Conservation (phyloP, 1,140 invertebrate genomes). For the Fopius arisanus region DNA sequence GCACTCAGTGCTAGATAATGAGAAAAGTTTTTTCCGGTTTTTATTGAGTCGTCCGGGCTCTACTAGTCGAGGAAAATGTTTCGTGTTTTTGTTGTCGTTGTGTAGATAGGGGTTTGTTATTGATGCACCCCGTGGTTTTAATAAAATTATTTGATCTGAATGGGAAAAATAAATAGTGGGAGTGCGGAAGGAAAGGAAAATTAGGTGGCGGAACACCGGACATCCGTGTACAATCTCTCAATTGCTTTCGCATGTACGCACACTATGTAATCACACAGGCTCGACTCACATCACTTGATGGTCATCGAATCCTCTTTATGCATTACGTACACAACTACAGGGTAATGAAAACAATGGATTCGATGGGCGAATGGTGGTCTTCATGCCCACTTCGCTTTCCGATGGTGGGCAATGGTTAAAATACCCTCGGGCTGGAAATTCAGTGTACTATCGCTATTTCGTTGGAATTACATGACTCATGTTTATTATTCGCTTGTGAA, state of each 20-base stretch:
- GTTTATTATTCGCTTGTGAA: background rate
- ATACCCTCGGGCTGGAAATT: background rate
- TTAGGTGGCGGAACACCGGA: conserved; percentile 56
- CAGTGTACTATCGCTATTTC: background rate
- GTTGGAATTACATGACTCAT: background rate
- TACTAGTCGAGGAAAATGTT: background rate
- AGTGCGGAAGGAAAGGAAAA: conserved; percentile 25
- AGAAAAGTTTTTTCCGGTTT: background rate
- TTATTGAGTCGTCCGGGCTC: background rate
- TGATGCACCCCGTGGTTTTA: no score
- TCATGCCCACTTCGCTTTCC: background rate
- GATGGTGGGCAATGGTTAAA: background rate
- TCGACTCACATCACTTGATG: conserved; percentile 26
- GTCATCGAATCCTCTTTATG: background rate
- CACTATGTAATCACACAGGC: background rate
- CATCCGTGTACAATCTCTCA: conserved; percentile 50
- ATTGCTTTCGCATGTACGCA: conserved; percentile 27
- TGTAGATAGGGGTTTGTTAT: no score
- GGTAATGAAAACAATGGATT: conserved; percentile 17
- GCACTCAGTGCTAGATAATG: background rate
- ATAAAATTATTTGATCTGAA: background rate
- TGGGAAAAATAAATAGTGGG: conserved; percentile 7
- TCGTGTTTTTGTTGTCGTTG: background rate
- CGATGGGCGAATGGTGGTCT: background rate
- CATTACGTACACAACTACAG: background rate